Conservation (phyloP, 35 echinoderm and acorn worm genomes). For the Stichopus chloronotus region DNA sequence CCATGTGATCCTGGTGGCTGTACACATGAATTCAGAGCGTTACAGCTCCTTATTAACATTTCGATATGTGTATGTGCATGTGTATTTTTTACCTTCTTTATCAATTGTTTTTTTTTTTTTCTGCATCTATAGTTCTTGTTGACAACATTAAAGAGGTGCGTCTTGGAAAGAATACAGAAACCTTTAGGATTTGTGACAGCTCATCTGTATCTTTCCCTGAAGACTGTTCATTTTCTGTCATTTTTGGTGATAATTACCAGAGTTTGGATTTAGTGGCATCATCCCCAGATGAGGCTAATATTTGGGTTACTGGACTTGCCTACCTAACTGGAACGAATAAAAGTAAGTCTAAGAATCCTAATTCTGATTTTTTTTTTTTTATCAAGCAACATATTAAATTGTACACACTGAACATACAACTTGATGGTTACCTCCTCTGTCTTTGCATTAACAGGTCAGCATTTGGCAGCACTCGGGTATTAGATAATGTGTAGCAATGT, state of each 20-base stretch:
- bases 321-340: constrained; percentile 83
- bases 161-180: constrained; percentile 92
- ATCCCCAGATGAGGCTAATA: constrained; percentile 88
- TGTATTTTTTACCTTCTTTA: too few relatives aligned
- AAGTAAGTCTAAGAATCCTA: constrained; percentile 67
- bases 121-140: constrained; percentile 66
- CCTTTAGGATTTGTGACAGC: constrained; percentile 67
- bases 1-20: too few relatives aligned
- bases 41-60: too few relatives aligned
- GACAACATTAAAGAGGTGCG: constrained; percentile 93
- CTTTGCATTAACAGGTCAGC: neutral
- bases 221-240: constrained; percentile 93
- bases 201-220: constrained; percentile 84
- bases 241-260: constrained; percentile 89
- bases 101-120: too few relatives aligned
- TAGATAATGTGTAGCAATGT: too few relatives aligned
- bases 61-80: too few relatives aligned
- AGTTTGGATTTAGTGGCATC: constrained; percentile 86
- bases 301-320: constrained; percentile 89
- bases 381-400: too few relatives aligned
- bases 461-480: too few relatives aligned
- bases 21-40: too few relatives aligned
- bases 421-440: neutral
- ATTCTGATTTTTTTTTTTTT: neutral
- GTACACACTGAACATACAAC: neutral